Conservation (phyloP, 2,797 vertebrate species). For the Danio kyathit region DNA sequence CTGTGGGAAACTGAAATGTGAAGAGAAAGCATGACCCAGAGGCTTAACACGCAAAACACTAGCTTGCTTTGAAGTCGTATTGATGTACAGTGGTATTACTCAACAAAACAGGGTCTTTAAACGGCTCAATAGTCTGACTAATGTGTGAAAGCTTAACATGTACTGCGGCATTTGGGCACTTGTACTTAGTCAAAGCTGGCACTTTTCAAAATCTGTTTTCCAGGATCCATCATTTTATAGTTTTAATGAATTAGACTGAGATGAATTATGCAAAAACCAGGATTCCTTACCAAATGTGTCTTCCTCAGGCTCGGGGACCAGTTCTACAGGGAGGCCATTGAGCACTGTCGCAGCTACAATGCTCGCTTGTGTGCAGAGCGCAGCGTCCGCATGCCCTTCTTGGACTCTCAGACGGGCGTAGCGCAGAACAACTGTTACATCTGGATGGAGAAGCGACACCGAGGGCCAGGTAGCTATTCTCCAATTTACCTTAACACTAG, state of each 20-base stretch:
- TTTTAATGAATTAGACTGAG: background rate
- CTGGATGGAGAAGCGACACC: slow-evolving; percentile 97
- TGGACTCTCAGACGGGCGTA: slow-evolving; percentile 95
- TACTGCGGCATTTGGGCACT: background rate
- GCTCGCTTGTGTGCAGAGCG: slow-evolving; percentile 93
- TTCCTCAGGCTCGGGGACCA: slow-evolving; percentile 90
- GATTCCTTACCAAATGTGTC: slow-evolving; percentile 39
- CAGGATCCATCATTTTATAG: too few species aligned
- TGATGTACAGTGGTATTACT: background rate
- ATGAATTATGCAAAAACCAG: background rate
- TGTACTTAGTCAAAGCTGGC: background rate
- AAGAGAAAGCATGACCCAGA: slow-evolving; percentile 18
- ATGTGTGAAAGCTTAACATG: background rate
- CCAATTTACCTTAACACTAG: background rate
- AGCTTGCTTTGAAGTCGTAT: slow-evolving; percentile 3
- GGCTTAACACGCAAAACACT: background rate
- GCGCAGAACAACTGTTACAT: slow-evolving; percentile 99
- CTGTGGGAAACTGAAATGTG: background rate
- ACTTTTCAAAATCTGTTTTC: background rate
- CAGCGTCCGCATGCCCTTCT: slow-evolving; percentile 93
- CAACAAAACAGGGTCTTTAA: slow-evolving; percentile 7
- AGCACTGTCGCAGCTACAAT: slow-evolving; percentile 97
- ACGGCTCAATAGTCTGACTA: slow-evolving; percentile 2
- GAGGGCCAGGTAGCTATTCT: slow-evolving; percentile 87
- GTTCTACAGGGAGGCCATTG: slow-evolving; percentile 97